Evolutionary conservation across 2,797 vertebrate species (phyloP), one percentile per base, ranked within the genome.

Genomic region (Gambusia yucatana): DNA sequence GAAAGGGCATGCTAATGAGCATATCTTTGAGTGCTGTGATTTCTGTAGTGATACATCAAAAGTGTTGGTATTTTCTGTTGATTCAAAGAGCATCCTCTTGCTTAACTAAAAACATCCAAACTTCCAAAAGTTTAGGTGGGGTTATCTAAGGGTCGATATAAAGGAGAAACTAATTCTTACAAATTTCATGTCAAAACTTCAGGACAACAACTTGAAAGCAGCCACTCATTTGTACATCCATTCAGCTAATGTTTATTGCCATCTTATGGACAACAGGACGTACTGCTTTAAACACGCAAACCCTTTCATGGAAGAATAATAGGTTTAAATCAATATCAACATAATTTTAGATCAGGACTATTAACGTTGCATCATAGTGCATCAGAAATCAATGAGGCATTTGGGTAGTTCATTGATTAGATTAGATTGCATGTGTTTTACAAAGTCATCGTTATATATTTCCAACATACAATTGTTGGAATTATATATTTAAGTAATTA

Each of bases 1-100:
- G 84, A 79, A 78, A 80, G 80, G 83, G 50, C 76, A 86, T 77
- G 75, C 78, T 94, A 93, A 94, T 92, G 80, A 93, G 86, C 25
- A 70, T 44, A n/a, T 9, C 17, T 76, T 28, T 71, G 6, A 61
- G 44, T 73, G 39, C 17, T 70, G 82, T 67, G 28, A 88, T 65
- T 43, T 77, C 2, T 76, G 55, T 63, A 63, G 4, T 48, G 39
- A 86, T 72, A 55, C 70, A 79, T 33, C 47, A 44, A 46, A 13
- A 44, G 11, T 59, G 73, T 67, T 48, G 55, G 33, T 17, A 36
- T 41, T 79, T 52, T 72, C 43, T 72, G 47, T 2, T 9, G n/a
- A 22, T 30, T 28, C 11, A 5, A 6, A 67, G 4, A 65, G 1
- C 17, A n/a, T 48, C 75, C n/a, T 28, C 16, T 16, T 48, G 2